A percentile compares a stretch with the other conserved stretches of the same genome.
These are phyloP conservation scores for Tragelaphus buxtoni DNA, from an alignment of 2,113 vertebrate species.

Conservation along the genomic window DNA sequence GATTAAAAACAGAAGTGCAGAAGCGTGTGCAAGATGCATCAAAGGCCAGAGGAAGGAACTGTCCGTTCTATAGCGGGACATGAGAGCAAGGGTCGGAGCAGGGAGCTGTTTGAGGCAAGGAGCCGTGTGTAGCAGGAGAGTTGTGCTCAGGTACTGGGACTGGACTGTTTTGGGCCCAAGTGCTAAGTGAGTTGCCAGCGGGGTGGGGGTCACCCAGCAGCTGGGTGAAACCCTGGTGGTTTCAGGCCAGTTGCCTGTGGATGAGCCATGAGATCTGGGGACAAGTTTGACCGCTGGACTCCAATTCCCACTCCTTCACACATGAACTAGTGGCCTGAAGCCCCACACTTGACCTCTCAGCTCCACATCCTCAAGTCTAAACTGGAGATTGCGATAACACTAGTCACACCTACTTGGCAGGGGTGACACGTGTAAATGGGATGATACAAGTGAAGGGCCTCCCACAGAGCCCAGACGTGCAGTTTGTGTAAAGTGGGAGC, in stretches of 20 bases:
- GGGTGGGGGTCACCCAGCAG: not conserved
- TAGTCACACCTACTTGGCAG: not conserved
- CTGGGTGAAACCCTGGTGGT: not conserved
- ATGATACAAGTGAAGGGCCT: not conserved
- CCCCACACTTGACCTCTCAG: not conserved
- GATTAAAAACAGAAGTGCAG: not conserved
- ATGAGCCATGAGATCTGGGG: not conserved
- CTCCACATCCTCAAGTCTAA: not conserved
- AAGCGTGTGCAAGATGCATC: not conserved
- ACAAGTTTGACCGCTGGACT: not conserved
- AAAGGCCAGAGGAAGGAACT: not conserved
- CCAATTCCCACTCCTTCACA: not conserved
- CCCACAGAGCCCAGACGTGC: not conserved
- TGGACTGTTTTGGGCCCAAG: not conserved
- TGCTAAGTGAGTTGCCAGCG: not conserved
- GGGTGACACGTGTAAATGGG: not conserved
- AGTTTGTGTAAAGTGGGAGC: not conserved
- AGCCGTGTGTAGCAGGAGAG: not conserved
- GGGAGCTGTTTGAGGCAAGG: not conserved
- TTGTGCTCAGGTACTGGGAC: not conserved
- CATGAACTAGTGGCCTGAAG: not conserved
- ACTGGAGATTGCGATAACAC: not conserved
- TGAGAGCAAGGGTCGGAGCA: not conserved
- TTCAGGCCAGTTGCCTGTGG: not conserved
- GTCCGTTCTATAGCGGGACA: rapidly evolving